Conservation (phyloP, 2,113 vertebrate species). For the Ploceus nigricollis region DNA sequence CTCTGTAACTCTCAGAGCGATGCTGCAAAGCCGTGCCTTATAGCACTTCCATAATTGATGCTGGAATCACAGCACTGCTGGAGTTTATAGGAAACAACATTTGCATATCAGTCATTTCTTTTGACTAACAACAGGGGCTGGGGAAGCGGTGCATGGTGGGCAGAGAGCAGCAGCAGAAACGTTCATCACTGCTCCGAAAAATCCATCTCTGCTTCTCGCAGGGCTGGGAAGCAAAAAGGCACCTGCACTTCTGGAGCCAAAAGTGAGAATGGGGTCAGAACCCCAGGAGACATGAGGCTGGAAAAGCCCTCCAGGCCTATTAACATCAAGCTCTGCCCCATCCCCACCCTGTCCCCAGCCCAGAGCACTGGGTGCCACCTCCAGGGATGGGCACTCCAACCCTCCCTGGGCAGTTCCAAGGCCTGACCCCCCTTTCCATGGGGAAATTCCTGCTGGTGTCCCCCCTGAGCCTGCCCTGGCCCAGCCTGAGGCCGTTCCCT, state of each 20-base stretch:
- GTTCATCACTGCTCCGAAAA: background rate
- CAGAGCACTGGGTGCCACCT: background rate
- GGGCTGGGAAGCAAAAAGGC: background rate
- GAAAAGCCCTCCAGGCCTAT: rapidly evolving
- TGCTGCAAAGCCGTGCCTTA: background rate
- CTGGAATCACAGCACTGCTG: background rate
- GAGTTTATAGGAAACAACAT: background rate
- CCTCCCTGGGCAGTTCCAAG: background rate
- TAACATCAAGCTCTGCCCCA: rapidly evolving
- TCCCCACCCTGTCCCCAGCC: background rate
- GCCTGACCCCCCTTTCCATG: rapidly evolving
- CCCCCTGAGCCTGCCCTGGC: background rate
- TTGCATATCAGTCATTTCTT: background rate
- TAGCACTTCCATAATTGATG: background rate
- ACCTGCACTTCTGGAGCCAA: rapidly evolving
- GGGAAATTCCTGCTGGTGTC: background rate
- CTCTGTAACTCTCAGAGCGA: background rate
- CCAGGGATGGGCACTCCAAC: background rate
- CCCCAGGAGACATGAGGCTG: rapidly evolving
- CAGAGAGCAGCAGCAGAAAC: background rate
- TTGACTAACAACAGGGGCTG: background rate
- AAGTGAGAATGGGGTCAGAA: background rate
- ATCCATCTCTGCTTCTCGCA: background rate
- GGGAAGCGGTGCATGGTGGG: rapidly evolving
- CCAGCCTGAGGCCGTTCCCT: background rate